Base-by-base conservation (phyloP, 2,113 vertebrate species). In the Edolisoma coerulescens region DNA sequence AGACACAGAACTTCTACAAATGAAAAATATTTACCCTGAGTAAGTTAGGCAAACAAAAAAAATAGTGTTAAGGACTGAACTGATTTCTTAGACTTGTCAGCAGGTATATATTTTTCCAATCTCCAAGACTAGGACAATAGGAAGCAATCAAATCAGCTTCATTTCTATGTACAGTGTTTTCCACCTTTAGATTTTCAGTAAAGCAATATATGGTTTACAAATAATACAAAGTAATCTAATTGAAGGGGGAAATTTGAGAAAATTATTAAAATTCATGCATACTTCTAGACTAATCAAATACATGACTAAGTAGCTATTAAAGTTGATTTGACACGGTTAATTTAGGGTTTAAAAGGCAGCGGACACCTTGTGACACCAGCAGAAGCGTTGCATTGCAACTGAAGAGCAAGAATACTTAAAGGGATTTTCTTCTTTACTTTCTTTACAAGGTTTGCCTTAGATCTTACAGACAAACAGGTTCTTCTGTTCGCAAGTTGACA, bases 291-390 rank as follows among this genome's bases (percentile, higher is more conserved):
- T 91, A 74, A 93, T 90, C 71, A 90, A 90, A 82, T 42, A 87
- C 65, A 61, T 47, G 11, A 68, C 21, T 87, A 94, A 84, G 23
- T 67, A 91, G 63, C 30, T 80, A 78, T 89, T 89, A 95, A 61
- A 57, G 70, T 64, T 90, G 52, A 93, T 83, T 63, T 90, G 56
- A 75, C 50, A 59, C 41, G 35, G 74, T 83, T 78, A 83, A 81
- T 96, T 93, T 63, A 67, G 75, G 16, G 45, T 73, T 94, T 92
- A 94, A 97, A 92, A 85, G 39, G 78, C 77, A 93, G 45, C 0
- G 0, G 81, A 71, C 67, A 87, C 70, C 60, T 89, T 89, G 67
- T 61, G 49, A 87, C 41, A 86, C 21, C 20, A 71, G 37, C 39
- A 80, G 39, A 83, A 84, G 7, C 3, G 3, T 16, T 88, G 37